Percentiles rank a stretch among this genome's conserved stretches.
These are phyloP conservation scores for Acanthoscelides obtectus DNA, from an alignment of 2,888 invertebrate genomes.

Conservation along the genomic window DNA sequence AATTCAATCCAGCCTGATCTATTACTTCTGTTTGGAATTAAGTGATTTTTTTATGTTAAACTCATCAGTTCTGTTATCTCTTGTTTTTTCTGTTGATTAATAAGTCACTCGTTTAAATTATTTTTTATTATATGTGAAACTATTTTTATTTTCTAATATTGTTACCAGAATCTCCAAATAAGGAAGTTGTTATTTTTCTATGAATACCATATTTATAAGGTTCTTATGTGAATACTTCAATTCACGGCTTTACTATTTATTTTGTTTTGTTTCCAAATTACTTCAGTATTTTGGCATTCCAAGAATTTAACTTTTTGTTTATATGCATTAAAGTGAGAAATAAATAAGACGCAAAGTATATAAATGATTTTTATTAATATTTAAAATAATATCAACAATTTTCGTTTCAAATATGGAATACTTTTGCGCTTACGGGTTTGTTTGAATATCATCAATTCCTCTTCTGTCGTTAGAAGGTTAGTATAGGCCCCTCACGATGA, in stretches of 20 bases:
- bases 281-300: not conserved
- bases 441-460: not conserved
- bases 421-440: not conserved
- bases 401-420: not conserved
- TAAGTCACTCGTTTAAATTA: too few relatives aligned
- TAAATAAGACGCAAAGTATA: not conserved
- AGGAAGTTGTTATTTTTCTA: too few relatives aligned
- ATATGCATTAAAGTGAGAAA: not conserved
- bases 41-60: too few relatives aligned
- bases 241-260: not conserved
- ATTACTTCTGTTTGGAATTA: too few relatives aligned
- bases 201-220: too few relatives aligned
- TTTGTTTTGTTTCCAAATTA: not conserved
- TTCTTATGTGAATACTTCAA: not conserved
- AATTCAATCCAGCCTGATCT: too few relatives aligned
- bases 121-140: too few relatives aligned
- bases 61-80: too few relatives aligned
- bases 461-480: constrained; percentile 65
- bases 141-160: too few relatives aligned
- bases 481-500: constrained; percentile 84
- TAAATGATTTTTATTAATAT: not conserved
- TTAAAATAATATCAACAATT: not conserved
- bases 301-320: not conserved
- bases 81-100: too few relatives aligned
- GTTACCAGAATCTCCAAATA: too few relatives aligned